Evolutionary conservation across 2,888 invertebrate species (phyloP), one percentile per base, ranked within the genome.

Genomic region (Aspidiotus destructor): DNA sequence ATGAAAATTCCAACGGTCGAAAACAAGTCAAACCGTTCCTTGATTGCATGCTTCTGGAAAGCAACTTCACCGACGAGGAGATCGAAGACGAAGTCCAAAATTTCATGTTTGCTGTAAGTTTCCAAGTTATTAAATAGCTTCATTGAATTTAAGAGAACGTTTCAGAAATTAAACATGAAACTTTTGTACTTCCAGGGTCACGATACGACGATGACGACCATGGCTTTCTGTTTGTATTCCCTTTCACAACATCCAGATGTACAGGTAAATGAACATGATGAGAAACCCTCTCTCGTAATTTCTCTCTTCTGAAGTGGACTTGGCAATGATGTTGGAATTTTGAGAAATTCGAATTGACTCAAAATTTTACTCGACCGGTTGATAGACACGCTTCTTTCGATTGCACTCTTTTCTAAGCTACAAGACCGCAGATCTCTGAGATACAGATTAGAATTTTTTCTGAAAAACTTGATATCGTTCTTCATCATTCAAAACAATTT

Each of bases 161-260:
- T 28, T 28, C 28, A 28, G 1, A 28, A 28, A 28, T 28, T 5
- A 28, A 28, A 28, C 5, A 28, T 3, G 5, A 28, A 28, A 28
- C 28, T 28, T 28, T 28, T 28, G 28, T 28, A 28, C 28, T 28
- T 73, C 48, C 72, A 73, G 71, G 73, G 70, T 0, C 73, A 74
- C 63, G 74, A 74, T 60, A 74, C 74, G 6, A 73, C 73, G 1
- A 72, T 72, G 13, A 71, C 72, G 9, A 72, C 72, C 2, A 71
- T 74, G 7, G 70, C 72, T 8, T 72, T 72, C 60, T 67, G 72
- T 8, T 53, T 74, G 15, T 71, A 71, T 67, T 62, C 67, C 10
- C 60, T 74, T 8, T 73, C 72, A 13, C 63, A 70, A 8, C 57
- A 73, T 70, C 70, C 44, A 57, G 52, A 61, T 2, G 65, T 70